A percentile compares a stretch with the other conserved stretches of the same genome.
These are phyloP conservation scores for Tenthredo scrophulariae DNA, from an alignment of 2,888 invertebrate genomes.

Conservation along the genomic window DNA sequence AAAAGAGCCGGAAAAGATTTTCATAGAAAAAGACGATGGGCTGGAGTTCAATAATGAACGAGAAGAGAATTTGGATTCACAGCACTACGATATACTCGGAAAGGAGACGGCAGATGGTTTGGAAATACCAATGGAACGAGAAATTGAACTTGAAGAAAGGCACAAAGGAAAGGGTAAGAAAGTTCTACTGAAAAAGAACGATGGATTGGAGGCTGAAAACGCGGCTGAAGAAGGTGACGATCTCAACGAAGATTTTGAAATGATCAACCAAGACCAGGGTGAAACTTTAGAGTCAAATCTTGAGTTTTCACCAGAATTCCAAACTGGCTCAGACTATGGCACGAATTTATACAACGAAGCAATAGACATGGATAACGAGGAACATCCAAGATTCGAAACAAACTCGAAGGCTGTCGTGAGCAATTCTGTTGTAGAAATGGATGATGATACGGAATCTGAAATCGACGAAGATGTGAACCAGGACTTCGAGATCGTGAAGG, in stretches of 20 bases:
- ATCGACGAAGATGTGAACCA: constrained; percentile 12
- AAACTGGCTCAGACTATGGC: neutral
- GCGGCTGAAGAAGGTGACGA: constrained; percentile 17
- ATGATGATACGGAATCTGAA: constrained; percentile 18
- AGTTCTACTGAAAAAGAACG: constrained; percentile 37
- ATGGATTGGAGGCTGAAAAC: constrained; percentile 38
- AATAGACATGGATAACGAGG: constrained; percentile 15
- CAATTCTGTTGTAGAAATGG: constrained; percentile 1
- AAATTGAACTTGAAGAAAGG: neutral
- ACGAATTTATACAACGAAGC: constrained; percentile 14
- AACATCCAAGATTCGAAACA: neutral
- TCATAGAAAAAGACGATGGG: constrained; percentile 65
- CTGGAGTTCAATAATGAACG: constrained; percentile 67
- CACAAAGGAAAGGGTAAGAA: constrained; percentile 47
- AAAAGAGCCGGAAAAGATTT: constrained; percentile 55
- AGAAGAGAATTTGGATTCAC: constrained; percentile 63
- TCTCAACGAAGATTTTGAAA: constrained; percentile 39
- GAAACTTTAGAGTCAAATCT: constrained; percentile 80
- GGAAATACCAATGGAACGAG: neutral
- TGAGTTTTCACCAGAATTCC: neutral
- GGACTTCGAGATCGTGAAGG: constrained; percentile 35
- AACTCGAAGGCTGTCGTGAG: neutral
- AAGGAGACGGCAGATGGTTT: constrained; percentile 30
- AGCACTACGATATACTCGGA: constrained; percentile 64
- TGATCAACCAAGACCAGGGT: constrained; percentile 79